A percentile compares a stretch with the other conserved stretches of the same genome.
phyloP scores from a whole-genome alignment of 2,888 invertebrate genomes.

The Macrostomum cliftonense region DNA sequence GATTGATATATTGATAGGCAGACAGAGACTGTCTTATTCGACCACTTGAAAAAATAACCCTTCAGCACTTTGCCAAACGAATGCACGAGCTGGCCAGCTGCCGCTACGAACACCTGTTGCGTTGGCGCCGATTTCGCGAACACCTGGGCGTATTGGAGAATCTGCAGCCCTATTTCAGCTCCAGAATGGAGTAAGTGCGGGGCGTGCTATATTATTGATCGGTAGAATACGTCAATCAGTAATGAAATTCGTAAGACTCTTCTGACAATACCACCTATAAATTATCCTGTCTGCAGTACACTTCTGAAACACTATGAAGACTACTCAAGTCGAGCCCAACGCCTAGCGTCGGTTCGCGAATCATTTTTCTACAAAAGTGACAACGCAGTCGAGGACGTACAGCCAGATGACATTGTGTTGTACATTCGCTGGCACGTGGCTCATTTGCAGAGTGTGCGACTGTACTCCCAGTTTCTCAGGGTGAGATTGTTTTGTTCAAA shows the following conservation, averaged over 20 bases:
- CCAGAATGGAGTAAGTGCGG: constrained; percentile 24
- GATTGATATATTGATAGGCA: neutral
- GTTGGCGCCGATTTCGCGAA: constrained; percentile 35
- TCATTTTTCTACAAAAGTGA: constrained; percentile 20
- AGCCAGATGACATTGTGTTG: constrained; percentile 31
- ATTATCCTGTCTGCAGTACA: constrained; percentile 19
- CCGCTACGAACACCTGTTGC: constrained; percentile 31
- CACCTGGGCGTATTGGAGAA: constrained; percentile 29
- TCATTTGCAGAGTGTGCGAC: constrained; percentile 27
- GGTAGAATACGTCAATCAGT: too few species aligned
- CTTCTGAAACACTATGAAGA: constrained; percentile 33
- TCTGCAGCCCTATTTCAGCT: constrained; percentile 26
- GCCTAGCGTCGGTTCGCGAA: constrained; percentile 25
- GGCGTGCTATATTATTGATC: too few species aligned
- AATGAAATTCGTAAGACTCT: too few species aligned
- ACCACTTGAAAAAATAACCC: neutral
- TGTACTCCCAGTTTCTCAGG: constrained; percentile 27
- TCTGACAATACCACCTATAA: too few species aligned
- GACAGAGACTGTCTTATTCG: neutral
- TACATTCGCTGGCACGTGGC: constrained; percentile 33
- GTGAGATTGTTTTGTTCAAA: constrained; percentile 16
- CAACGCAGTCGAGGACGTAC: constrained; percentile 18
- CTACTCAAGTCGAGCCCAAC: constrained; percentile 24
- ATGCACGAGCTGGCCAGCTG: constrained; percentile 29
- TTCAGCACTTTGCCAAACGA: constrained; percentile 27